Evolutionary conservation across 2,797 vertebrate genomes (phyloP).

Genomic region (Melanotaenia trifasciata): DNA sequence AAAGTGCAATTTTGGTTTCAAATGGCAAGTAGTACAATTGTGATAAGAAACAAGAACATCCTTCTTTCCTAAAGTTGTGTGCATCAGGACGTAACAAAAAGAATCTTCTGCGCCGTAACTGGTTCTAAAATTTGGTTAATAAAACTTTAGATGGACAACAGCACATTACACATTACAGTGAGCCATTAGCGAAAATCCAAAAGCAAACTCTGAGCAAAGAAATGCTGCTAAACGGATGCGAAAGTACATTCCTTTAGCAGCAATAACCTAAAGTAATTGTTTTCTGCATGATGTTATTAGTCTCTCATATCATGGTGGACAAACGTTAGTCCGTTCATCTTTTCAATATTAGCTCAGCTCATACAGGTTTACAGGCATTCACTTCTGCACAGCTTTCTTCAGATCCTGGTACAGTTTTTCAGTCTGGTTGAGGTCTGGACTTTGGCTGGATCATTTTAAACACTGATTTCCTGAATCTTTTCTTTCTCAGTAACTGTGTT

Average conservation of each 20-base stretch:
- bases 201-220: neutral
- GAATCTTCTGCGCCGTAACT: neutral
- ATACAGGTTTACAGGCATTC: neutral
- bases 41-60: neutral
- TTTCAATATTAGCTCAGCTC: neutral
- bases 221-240: too few species aligned
- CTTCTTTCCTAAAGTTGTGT: neutral
- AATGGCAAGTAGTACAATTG: conserved; percentile 10
- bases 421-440: neutral
- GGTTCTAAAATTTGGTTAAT: neutral
- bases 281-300: neutral
- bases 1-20: conserved; percentile 23
- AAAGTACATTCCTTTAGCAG: neutral
- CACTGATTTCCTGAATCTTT: neutral
- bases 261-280: neutral
- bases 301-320: neutral
- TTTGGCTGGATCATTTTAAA: neutral
- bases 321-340: neutral
- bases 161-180: neutral
- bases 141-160: neutral
- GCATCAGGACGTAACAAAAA: neutral
- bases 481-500: neutral
- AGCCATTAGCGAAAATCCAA: neutral
- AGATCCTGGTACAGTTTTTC: neutral
- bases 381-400: neutral